Percentiles rank a stretch among this genome's conserved stretches.
These are phyloP conservation scores for Dendrolimus houi DNA, from an alignment of 2,888 invertebrate species.

Conservation along the genomic window DNA sequence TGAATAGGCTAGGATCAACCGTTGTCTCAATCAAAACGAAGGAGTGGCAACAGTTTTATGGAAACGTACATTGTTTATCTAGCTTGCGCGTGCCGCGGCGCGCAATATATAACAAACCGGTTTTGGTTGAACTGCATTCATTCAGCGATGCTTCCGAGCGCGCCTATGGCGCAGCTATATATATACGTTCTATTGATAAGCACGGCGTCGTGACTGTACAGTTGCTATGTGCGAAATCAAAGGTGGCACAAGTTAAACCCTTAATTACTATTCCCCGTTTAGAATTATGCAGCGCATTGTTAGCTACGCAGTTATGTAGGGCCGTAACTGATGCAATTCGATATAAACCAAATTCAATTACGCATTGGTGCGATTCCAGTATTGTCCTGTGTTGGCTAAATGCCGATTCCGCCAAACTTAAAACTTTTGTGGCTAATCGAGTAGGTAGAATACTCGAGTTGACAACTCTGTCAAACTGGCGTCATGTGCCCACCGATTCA, in stretches of 20 bases:
- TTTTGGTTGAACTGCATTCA: slow-evolving; percentile 1
- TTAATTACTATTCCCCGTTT: no score
- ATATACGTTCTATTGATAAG: no score
- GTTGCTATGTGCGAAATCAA: no score
- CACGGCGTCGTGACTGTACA: no score
- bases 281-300: no score
- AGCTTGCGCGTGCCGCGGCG: not conserved
- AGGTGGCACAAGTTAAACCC: no score
- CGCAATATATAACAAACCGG: not conserved
- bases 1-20: slow-evolving; percentile 2
- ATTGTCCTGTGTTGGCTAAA: slow-evolving; percentile 1
- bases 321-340: not conserved
- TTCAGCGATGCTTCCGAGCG: slow-evolving; percentile 5
- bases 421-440: slow-evolving; percentile 3
- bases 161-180: slow-evolving; percentile 3
- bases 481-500: not conserved
- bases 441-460: not conserved
- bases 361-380: slow-evolving; percentile 1
- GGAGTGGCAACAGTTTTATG: slow-evolving; percentile 1
- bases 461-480: not conserved
- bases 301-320: not conserved
- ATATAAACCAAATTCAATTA: not conserved
- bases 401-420: not conserved
- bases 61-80: not conserved
- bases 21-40: not conserved